Percentiles rank a stretch among this genome's conserved stretches.
Evolutionary conservation across 2,888 invertebrate species (phyloP).

Genomic region (Rosalia funebris): DNA sequence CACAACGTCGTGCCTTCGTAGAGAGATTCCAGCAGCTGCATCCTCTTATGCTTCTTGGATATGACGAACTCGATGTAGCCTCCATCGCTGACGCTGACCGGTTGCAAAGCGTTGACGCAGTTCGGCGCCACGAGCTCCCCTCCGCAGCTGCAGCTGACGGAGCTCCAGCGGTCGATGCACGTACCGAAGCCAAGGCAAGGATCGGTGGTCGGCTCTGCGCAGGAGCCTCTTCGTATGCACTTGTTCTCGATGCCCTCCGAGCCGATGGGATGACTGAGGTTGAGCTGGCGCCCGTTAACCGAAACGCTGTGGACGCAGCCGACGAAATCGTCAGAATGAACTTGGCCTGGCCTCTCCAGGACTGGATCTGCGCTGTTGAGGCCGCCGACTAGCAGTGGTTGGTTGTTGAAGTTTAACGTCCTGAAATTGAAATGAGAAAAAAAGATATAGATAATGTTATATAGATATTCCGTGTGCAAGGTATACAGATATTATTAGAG

Average conservation of each 20-base stretch:
- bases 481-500: too few relatives aligned
- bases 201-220: conserved; percentile 65
- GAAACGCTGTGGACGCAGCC: conserved; percentile 93
- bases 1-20: conserved; percentile 80
- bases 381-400: conserved; percentile 87
- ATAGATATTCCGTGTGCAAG: too few relatives aligned
- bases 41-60: conserved; percentile 85
- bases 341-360: conserved; percentile 87
- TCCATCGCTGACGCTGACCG: conserved; percentile 81
- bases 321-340: conserved; percentile 91
- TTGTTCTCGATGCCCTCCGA: conserved; percentile 79
- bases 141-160: conserved; percentile 78
- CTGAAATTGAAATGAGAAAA: conserved; percentile 73
- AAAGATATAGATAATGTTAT: too few relatives aligned
- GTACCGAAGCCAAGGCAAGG: conserved; percentile 73
- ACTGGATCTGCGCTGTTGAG: conserved; percentile 86
- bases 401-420: conserved; percentile 90
- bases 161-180: conserved; percentile 89
- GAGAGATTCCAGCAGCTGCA: conserved; percentile 84
- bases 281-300: conserved; percentile 85
- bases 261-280: conserved; percentile 80
- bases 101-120: conserved; percentile 80
- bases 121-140: conserved; percentile 78
- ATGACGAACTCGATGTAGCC: conserved; percentile 82
- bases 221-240: conserved; percentile 79